These are phyloP conservation scores for Marmota monax DNA, from an alignment of 2,113 vertebrate species.

Conservation along the genomic window DNA sequence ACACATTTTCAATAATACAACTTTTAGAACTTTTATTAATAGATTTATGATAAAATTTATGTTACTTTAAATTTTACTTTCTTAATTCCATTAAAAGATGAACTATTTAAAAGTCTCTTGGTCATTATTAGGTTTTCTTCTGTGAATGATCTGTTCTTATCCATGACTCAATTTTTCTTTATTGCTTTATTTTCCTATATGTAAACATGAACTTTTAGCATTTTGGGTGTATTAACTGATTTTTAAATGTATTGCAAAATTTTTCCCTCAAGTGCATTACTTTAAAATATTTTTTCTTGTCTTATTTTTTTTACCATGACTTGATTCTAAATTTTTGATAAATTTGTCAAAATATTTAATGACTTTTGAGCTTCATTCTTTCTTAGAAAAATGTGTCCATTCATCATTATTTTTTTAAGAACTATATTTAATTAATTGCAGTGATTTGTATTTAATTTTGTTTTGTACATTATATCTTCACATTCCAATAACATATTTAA, in stretches of 20 bases:
- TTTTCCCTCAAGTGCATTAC: not conserved
- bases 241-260: not conserved
- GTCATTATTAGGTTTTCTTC: not conserved
- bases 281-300: not conserved
- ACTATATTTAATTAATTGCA: not conserved
- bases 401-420: not conserved
- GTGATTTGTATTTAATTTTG: not conserved
- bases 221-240: not conserved
- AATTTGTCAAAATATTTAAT: not conserved
- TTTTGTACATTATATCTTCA: not conserved
- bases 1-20: not conserved
- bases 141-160: not conserved
- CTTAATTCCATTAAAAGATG: not conserved
- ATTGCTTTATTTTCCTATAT: not conserved
- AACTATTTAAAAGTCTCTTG: not conserved
- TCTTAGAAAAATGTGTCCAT: not conserved
- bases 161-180: not conserved
- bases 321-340: constrained; percentile 8
- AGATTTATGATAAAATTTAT: constrained; percentile 5
- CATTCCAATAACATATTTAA: not conserved
- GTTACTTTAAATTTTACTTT: not conserved
- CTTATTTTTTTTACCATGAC: not conserved
- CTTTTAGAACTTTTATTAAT: not conserved
- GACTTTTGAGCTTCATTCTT: not conserved
- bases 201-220: not conserved